These are phyloP conservation scores for Scomber japonicus DNA, from an alignment of 2,113 vertebrate species.

Conservation along the genomic window DNA sequence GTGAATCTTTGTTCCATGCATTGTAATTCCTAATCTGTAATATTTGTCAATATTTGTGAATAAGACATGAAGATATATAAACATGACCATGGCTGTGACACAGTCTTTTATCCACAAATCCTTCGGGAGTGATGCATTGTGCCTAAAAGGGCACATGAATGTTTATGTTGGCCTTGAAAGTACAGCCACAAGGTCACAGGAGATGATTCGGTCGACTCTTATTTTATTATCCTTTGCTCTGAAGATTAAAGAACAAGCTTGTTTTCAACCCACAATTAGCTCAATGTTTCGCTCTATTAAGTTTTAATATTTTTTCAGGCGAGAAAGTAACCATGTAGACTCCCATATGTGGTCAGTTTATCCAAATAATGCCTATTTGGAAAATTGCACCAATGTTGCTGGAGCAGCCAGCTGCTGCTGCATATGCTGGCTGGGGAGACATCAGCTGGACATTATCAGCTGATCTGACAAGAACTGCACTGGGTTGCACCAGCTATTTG, in stretches of 20 bases:
- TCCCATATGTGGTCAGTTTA: too few species aligned
- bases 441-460: too few species aligned
- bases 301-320: too few species aligned
- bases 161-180: slow-evolving; percentile 42
- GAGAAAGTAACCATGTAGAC: too few species aligned
- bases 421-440: too few species aligned
- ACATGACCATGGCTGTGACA: neutral
- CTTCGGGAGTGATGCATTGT: slow-evolving; percentile 11
- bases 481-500: too few species aligned
- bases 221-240: slow-evolving; percentile 26
- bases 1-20: too few species aligned
- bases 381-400: too few species aligned
- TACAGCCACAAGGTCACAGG: slow-evolving; percentile 24
- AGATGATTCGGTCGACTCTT: slow-evolving; percentile 25
- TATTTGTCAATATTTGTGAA: neutral
- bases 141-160: slow-evolving; percentile 40
- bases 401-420: too few species aligned
- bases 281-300: slow-evolving; percentile 7
- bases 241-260: slow-evolving; percentile 32
- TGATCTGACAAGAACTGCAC: too few species aligned
- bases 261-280: slow-evolving; percentile 32
- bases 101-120: neutral
- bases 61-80: neutral
- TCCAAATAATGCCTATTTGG: too few species aligned
- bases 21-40: too few species aligned